Percentiles rank a stretch among this genome's conserved stretches.
These are phyloP conservation scores for Drosophila pectinifera DNA, from an alignment of 1,140 invertebrate species.

Conservation along the genomic window DNA sequence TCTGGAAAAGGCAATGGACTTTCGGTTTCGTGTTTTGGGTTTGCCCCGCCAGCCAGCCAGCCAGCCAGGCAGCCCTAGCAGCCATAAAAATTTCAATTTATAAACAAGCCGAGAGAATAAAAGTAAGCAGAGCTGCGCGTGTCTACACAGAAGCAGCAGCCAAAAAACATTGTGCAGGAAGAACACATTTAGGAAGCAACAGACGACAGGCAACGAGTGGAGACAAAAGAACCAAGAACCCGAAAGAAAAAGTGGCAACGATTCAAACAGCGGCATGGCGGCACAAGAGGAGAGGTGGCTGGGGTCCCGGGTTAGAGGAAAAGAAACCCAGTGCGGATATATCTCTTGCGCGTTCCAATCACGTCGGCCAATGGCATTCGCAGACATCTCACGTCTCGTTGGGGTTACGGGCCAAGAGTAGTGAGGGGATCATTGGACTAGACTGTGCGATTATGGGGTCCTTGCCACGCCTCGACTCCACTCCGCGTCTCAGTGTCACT, in stretches of 20 bases:
- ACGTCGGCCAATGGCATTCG: conserved; percentile 53
- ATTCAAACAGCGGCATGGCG: conserved; percentile 6
- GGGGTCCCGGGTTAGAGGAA: conserved; percentile 2
- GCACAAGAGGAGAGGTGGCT: conserved; percentile 1
- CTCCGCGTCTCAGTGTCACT: conserved; percentile 22
- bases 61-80: conserved; percentile 9
- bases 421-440: conserved; percentile 5
- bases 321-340: conserved; percentile 51
- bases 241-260: conserved; percentile 57
- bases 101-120: conserved; percentile 59
- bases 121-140: conserved; percentile 64
- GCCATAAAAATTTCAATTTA: conserved; percentile 73
- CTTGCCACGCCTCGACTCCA: conserved; percentile 36
- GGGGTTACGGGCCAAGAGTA: conserved; percentile 1
- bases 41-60: conserved; percentile 25
- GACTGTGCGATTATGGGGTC: conserved; percentile 44
- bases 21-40: conserved; percentile 36
- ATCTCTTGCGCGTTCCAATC: conserved; percentile 71
- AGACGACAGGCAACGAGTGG: conserved; percentile 27
- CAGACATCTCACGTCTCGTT: conserved; percentile 63
- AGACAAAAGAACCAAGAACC: conserved; percentile 56
- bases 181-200: conserved; percentile 42
- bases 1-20: conserved; percentile 59
- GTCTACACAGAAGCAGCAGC: conserved; percentile 41
- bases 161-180: conserved; percentile 59